Evolutionary conservation across 2,888 invertebrate species (phyloP), one percentile per base, ranked within the genome.

Genomic region (Lochmaea capreae): DNA sequence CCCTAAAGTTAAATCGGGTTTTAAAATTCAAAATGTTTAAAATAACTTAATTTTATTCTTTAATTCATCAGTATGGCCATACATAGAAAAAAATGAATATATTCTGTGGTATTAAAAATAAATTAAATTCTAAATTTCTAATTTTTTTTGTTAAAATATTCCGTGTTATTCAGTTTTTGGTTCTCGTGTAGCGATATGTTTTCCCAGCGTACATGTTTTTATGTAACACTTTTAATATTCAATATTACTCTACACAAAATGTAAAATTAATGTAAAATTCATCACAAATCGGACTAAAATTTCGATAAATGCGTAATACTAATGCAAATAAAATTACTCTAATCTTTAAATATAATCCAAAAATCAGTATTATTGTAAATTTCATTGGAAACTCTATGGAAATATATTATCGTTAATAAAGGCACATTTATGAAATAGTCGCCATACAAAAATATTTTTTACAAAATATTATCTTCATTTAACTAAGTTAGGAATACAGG

Each of bases 291-390:
- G n/a, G 49, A 4, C n/a, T 49, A 49, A 46, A 49, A 49, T 49
- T n/a, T 49, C 14, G n/a, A 49, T n/a, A 49, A 14, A 49, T n/a
- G 49, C 49, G 49, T 49, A 49, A 49, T 49, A n/a, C 49, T 49
- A 49, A 49, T 49, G 33, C 52, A 52, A 66, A 65, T 49, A 49
- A 65, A 49, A n/a, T 0, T 18, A 52, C 49, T 65, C 12, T 65
- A 65, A 54, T 66, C 52, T 33, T 52, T 54, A n/a, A 66, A 54
- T 54, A 52, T 52, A 66, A 66, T 52, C 52, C 22, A 52, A 49
- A 65, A 46, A 22, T 46, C 65, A 49, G 52, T 65, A 54, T 54
- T 54, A 6, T n/a, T 49, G 14, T n/a, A n/a, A 49, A 49, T n/a
- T 49, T 49, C 2, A 49, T 49, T 49, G n/a, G 8, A 49, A n/a